Evolutionary conservation across 2,888 invertebrate genomes (phyloP).

Genomic region (Augochlorella aurata): DNA sequence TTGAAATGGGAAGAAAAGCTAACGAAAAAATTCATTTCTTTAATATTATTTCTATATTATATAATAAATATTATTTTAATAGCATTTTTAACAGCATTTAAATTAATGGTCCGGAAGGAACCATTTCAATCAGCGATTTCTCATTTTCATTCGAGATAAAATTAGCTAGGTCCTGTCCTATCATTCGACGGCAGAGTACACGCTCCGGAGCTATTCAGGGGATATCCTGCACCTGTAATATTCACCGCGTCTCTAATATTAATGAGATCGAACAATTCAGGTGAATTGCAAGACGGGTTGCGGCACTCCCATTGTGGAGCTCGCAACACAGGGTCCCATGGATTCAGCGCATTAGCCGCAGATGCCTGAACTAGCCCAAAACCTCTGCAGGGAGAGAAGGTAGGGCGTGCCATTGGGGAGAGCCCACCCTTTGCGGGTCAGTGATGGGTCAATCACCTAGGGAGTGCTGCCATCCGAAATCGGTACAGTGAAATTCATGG

Average conservation of each 20-base stretch:
- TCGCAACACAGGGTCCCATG: neutral
- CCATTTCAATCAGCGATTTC: too few relatives aligned
- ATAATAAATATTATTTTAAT: too few relatives aligned
- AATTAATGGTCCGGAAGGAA: too few relatives aligned
- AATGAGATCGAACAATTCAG: neutral
- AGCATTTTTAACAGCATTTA: too few relatives aligned
- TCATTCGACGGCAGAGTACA: too few relatives aligned
- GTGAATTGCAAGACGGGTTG: neutral
- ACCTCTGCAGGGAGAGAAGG: neutral
- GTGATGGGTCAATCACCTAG: constrained; percentile 13
- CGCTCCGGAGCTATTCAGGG: neutral
- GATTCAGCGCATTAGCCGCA: neutral
- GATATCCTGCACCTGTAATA: neutral
- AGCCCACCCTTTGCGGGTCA: constrained; percentile 6
- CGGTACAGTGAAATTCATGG: constrained; percentile 34
- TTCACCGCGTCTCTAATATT: neutral
- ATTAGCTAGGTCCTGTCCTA: too few relatives aligned
- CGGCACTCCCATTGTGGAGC: neutral
- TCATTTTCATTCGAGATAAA: too few relatives aligned
- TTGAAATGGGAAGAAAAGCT: too few relatives aligned
- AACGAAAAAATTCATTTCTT: too few relatives aligned
- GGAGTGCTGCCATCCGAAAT: neutral
- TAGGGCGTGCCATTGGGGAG: neutral
- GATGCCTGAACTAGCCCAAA: constrained; percentile 5
- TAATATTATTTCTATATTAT: too few relatives aligned